phyloP scores from a whole-genome alignment of 2,797 vertebrate species.

The Heterohyrax brucei region DNA sequence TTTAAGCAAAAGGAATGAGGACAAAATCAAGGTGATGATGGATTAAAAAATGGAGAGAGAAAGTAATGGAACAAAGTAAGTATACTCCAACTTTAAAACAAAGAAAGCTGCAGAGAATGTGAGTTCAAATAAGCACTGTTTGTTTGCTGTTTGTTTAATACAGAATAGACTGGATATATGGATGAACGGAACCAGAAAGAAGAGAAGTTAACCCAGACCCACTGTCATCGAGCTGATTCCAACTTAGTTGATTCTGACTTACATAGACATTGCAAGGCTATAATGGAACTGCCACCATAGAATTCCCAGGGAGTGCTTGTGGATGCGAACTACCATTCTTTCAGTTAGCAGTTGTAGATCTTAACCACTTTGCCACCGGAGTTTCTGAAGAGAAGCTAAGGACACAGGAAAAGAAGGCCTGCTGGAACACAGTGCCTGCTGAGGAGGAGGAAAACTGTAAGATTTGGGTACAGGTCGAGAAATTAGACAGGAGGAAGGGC shows the following conservation, averaged over 20 bases:
- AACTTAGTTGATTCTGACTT: too few species aligned
- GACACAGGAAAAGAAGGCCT: background rate
- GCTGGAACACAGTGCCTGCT: background rate
- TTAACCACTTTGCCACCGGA: too few species aligned
- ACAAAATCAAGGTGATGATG: background rate
- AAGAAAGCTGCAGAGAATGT: background rate
- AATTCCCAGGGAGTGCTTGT: too few species aligned
- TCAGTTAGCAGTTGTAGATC: too few species aligned
- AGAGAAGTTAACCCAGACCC: background rate
- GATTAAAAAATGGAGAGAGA: background rate
- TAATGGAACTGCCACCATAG: too few species aligned
- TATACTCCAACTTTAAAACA: background rate
- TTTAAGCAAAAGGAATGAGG: background rate
- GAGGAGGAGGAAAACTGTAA: background rate
- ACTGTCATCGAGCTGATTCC: too few species aligned
- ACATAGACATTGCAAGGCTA: too few species aligned
- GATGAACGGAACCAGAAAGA: background rate
- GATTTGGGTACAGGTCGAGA: background rate
- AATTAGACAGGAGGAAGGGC: background rate
- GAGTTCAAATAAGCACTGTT: background rate
- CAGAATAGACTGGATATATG: background rate
- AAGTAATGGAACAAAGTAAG: background rate
- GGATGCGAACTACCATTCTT: too few species aligned
- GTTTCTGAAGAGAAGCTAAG: background rate
- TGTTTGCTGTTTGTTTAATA: background rate